Conservation (phyloP, 2,113 vertebrate genomes). For the Apodemus speciosus region DNA sequence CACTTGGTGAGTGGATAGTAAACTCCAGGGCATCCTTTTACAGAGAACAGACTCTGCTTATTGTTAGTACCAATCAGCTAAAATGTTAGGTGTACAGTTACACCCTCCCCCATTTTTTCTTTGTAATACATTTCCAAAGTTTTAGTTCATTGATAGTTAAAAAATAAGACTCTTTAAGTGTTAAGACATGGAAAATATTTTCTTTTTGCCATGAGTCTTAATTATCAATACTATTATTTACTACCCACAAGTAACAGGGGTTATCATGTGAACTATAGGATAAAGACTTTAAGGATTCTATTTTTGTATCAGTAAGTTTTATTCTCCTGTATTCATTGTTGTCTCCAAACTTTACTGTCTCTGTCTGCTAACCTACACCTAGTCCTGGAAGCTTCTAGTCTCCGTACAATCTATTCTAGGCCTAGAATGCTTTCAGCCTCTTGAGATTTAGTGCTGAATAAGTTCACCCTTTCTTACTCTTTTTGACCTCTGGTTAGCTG, state of each 20-base stretch:
- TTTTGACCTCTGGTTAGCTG: too few relatives aligned
- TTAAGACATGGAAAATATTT: conserved; percentile 62
- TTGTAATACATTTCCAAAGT: conserved; percentile 44
- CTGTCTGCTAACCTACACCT: too few relatives aligned
- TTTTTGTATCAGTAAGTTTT: not conserved
- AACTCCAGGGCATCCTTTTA: not conserved
- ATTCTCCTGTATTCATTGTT: too few relatives aligned
- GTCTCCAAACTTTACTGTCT: too few relatives aligned
- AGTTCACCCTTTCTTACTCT: too few relatives aligned
- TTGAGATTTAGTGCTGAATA: too few relatives aligned
- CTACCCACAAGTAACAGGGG: conserved; percentile 50
- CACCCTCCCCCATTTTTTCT: not conserved
- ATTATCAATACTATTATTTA: conserved; percentile 41
- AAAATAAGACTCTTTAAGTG: conserved; percentile 54
- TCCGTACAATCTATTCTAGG: too few relatives aligned
- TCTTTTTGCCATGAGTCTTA: conserved; percentile 58
- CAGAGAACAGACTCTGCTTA: not conserved
- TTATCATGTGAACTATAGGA: conserved; percentile 49
- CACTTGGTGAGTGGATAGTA: not conserved
- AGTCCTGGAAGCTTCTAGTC: too few relatives aligned
- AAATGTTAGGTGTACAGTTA: not conserved
- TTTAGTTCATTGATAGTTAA: conserved; percentile 61
- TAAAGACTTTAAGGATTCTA: conserved; percentile 45
- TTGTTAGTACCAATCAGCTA: not conserved
- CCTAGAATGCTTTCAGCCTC: too few relatives aligned